phyloP scores from a whole-genome alignment of 2,113 vertebrate species.

The Petroica traversi region DNA sequence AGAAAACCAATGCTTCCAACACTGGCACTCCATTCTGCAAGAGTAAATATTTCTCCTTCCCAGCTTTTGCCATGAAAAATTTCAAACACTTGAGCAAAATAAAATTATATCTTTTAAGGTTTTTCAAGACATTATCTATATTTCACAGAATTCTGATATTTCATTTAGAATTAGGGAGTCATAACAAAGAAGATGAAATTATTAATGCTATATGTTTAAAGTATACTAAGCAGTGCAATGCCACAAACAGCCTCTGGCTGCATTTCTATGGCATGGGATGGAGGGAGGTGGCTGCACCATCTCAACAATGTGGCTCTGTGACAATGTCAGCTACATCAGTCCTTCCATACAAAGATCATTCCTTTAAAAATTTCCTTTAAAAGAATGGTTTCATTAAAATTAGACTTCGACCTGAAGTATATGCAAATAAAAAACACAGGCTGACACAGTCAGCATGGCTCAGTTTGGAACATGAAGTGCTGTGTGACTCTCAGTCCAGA shows the following conservation, averaged over 20 bases:
- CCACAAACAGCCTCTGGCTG: background rate
- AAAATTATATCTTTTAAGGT: background rate
- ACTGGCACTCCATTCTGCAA: background rate
- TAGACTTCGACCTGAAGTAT: constrained; percentile 33
- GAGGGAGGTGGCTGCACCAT: background rate
- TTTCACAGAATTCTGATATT: background rate
- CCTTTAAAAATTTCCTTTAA: background rate
- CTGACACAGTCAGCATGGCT: constrained; percentile 55
- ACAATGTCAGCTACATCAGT: background rate
- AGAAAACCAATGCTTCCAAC: background rate
- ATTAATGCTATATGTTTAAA: constrained; percentile 39
- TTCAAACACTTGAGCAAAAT: background rate
- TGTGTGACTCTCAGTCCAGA: background rate
- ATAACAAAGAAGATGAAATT: background rate
- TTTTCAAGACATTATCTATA: background rate
- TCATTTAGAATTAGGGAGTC: constrained; percentile 12
- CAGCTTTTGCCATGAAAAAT: background rate
- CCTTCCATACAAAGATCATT: background rate
- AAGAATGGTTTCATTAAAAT: background rate
- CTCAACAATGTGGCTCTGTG: background rate
- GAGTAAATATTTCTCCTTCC: background rate
- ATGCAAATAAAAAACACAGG: background rate
- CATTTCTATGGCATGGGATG: background rate
- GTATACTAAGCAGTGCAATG: background rate
- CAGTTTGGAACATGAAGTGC: constrained; percentile 3